These are phyloP conservation scores for Chrosomus eos DNA, from an alignment of 2,797 vertebrate species.

Conservation along the genomic window DNA sequence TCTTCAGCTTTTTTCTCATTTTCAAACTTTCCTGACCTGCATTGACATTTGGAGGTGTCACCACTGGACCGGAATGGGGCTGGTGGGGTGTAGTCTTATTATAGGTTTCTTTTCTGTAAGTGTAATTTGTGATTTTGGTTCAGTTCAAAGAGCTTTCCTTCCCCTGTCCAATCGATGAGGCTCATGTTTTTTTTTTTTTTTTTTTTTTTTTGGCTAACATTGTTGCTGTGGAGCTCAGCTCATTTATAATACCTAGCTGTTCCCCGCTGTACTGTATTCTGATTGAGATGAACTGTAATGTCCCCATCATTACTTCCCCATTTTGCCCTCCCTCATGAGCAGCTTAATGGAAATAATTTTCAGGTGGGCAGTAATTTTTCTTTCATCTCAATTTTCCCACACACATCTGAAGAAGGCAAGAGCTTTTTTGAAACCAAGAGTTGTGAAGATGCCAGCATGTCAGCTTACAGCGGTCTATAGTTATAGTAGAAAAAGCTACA, in stretches of 20 bases:
- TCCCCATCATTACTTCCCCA: constrained; percentile 38
- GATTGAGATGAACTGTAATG: constrained; percentile 40
- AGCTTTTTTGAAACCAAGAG: background rate
- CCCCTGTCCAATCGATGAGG: background rate
- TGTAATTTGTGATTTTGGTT: constrained; percentile 3
- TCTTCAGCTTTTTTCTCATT: constrained; percentile 9
- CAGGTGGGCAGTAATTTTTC: constrained; percentile 38
- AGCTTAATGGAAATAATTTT: constrained; percentile 34
- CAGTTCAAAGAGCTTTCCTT: background rate
- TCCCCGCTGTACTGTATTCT: background rate
- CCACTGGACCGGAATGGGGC: constrained; percentile 13
- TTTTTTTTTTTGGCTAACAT: background rate
- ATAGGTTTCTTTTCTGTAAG: constrained; percentile 5
- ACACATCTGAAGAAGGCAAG: constrained; percentile 10
- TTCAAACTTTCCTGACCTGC: constrained; percentile 30
- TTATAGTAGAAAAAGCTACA: background rate
- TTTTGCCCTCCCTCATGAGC: constrained; percentile 19
- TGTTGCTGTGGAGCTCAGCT: background rate
- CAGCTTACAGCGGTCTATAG: background rate
- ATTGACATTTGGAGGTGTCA: constrained; percentile 43
- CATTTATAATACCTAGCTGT: constrained; percentile 12
- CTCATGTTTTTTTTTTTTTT: too few species aligned
- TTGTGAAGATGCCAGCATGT: background rate
- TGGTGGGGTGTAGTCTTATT: constrained; percentile 4
- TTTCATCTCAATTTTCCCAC: constrained; percentile 42